Conservation (phyloP, 1,140 invertebrate genomes). For the Eriocheir sinensis region DNA sequence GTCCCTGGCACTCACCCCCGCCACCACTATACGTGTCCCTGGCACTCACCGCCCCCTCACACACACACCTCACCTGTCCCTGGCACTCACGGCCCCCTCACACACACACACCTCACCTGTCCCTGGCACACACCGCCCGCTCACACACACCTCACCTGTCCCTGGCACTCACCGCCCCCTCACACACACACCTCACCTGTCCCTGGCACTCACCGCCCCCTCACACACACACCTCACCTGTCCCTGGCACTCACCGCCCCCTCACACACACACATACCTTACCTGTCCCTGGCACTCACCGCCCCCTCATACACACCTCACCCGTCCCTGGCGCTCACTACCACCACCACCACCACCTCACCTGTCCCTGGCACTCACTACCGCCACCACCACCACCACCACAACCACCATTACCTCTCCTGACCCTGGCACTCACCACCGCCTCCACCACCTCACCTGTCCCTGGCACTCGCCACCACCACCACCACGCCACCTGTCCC, state of each 20-base stretch:
- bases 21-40: not conserved
- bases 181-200: not conserved
- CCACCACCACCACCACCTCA: not conserved
- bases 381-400: not conserved
- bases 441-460: not conserved
- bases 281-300: not conserved
- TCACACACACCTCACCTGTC: conserved; percentile 6
- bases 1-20: not conserved
- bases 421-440: not conserved
- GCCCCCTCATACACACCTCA: not conserved
- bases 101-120: not conserved
- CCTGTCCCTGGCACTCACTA: not conserved
- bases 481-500: not conserved
- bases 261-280: not conserved
- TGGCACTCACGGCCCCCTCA: not conserved
- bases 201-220: not conserved
- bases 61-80: not conserved
- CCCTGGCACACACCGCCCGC: too few species aligned
- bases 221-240: not conserved
- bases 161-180: not conserved
- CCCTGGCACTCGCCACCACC: not conserved
- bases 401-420: not conserved
- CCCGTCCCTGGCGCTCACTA: not conserved
- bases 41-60: not conserved
- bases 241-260: not conserved